A percentile compares a stretch with the other conserved stretches of the same genome.
These are phyloP conservation scores for Phasianus colchicus DNA, from an alignment of 2,113 vertebrate genomes.

Conservation along the genomic window DNA sequence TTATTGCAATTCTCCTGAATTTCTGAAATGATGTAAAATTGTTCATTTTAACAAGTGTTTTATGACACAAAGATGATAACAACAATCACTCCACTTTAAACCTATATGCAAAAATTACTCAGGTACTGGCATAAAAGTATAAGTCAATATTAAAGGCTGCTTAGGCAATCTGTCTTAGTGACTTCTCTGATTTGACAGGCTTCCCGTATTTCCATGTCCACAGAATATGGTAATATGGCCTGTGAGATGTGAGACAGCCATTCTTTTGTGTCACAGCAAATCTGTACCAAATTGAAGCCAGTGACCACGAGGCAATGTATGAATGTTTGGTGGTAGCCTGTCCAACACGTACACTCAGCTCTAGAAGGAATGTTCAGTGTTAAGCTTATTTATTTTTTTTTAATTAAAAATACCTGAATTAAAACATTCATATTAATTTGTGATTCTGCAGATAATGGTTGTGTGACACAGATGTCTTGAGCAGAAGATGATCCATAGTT, in stretches of 20 bases:
- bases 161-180: not conserved
- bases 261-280: not conserved
- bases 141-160: not conserved
- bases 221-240: not conserved
- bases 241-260: not conserved
- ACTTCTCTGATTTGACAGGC: not conserved
- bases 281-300: not conserved
- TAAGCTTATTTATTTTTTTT: not conserved
- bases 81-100: not conserved
- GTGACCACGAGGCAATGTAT: accelerated
- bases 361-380: not conserved
- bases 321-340: not conserved
- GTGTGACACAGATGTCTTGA: not conserved
- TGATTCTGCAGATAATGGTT: not conserved
- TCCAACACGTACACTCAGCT: not conserved
- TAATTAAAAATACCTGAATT: not conserved
- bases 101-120: not conserved
- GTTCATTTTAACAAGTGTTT: not conserved
- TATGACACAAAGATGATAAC: not conserved
- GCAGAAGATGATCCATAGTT: not conserved
- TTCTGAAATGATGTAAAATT: conserved; percentile 10
- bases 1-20: not conserved
- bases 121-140: not conserved
- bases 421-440: not conserved
- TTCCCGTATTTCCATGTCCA: not conserved